These are phyloP conservation scores for Troides oblongomaculatus DNA, from an alignment of 2,888 invertebrate species.

Conservation along the genomic window DNA sequence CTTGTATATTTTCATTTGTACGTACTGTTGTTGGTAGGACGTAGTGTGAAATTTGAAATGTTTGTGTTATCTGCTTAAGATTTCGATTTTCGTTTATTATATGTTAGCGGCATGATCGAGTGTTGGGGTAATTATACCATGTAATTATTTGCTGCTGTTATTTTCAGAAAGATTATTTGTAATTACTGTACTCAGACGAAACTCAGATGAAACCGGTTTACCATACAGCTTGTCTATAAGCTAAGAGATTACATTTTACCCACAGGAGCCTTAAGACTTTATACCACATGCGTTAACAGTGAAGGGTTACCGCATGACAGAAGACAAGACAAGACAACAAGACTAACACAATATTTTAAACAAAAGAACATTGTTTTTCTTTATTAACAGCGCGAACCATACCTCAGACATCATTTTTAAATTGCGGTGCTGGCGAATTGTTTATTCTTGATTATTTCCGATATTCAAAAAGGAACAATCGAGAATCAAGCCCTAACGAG, in stretches of 20 bases:
- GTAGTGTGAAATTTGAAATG: background rate
- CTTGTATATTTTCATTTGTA: background rate
- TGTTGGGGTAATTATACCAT: background rate
- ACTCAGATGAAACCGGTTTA: too few relatives aligned
- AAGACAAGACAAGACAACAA: too few relatives aligned
- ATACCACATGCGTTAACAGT: background rate
- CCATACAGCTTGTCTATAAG: background rate
- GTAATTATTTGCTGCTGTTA: too few relatives aligned
- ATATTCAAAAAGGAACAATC: constrained; percentile 60
- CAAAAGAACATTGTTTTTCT: too few relatives aligned
- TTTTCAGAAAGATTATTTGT: too few relatives aligned
- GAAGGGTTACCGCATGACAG: too few relatives aligned
- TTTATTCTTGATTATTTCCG: constrained; percentile 61
- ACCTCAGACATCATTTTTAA: constrained; percentile 51
- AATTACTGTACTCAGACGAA: too few relatives aligned
- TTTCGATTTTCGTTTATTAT: background rate
- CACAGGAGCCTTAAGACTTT: background rate
- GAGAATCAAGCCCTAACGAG: constrained; percentile 71
- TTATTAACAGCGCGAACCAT: constrained; percentile 35
- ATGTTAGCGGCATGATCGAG: too few relatives aligned
- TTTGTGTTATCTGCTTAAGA: background rate
- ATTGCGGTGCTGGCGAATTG: constrained; percentile 45
- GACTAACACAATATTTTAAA: too few relatives aligned
- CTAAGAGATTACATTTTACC: background rate
- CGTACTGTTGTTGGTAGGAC: too few relatives aligned